A percentile compares a stretch with the other conserved stretches of the same genome.
Conservation (phyloP, 64 coral and sea anemone species). For the Anthopleura sola region DNA sequence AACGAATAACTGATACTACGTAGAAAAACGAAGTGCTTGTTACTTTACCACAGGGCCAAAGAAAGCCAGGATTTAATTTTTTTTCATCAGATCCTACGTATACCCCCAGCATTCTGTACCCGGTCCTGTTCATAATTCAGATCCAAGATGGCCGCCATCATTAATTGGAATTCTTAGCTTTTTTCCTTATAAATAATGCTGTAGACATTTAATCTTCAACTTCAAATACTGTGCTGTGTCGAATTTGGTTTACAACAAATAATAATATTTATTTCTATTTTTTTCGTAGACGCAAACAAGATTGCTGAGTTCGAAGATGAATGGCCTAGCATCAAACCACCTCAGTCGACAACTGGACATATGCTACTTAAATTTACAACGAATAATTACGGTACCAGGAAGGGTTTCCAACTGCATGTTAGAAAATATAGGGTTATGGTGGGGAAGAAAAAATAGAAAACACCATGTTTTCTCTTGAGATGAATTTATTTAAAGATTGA, state of each 20-base stretch:
- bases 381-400: constrained; percentile 28
- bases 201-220: too few relatives aligned
- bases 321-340: constrained; percentile 13
- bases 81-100: too few relatives aligned
- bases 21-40: too few relatives aligned
- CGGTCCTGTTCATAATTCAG: too few relatives aligned
- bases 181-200: too few relatives aligned
- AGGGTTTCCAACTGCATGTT: constrained; percentile 57
- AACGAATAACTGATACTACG: too few relatives aligned
- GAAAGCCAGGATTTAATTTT: too few relatives aligned
- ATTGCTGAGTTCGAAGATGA: constrained; percentile 62
- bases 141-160: too few relatives aligned
- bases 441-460: constrained; percentile 34
- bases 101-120: too few relatives aligned
- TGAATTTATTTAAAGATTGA: neutral
- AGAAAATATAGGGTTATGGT: constrained; percentile 52
- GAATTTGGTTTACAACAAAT: neutral
- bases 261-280: neutral
- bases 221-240: too few relatives aligned
- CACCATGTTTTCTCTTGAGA: neutral
- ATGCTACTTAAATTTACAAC: constrained; percentile 70
- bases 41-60: too few relatives aligned
- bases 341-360: constrained; percentile 34
- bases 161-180: too few relatives aligned
- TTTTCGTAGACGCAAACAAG: constrained; percentile 28